A percentile compares a stretch with the other conserved stretches of the same genome.
Evolutionary conservation across 2,113 vertebrate species (phyloP).

Genomic region (Scytalopus superciliaris): DNA sequence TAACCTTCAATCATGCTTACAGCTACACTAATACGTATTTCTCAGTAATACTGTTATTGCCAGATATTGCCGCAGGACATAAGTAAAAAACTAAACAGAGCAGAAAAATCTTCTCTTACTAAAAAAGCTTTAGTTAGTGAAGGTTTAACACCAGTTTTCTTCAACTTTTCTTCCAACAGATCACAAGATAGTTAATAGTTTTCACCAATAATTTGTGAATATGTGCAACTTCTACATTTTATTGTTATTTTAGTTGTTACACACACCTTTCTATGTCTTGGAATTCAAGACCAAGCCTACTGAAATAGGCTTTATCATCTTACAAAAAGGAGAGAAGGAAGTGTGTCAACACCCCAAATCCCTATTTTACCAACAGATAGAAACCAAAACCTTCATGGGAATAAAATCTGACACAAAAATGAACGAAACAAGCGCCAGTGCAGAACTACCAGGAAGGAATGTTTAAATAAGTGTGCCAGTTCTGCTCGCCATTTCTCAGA

Average conservation of each 20-base stretch:
- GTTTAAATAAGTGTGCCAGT: neutral
- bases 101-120: neutral
- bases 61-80: neutral
- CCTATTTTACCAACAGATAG: neutral
- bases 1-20: neutral
- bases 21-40: neutral
- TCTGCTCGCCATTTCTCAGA: neutral
- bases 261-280: neutral
- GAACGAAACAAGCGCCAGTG: neutral
- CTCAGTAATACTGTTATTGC: neutral
- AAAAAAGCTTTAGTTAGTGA: neutral
- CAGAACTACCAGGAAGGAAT: neutral
- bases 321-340: neutral
- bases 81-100: neutral
- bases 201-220: neutral
- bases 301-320: neutral
- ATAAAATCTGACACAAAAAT: neutral
- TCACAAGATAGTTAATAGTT: neutral
- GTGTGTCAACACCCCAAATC: neutral
- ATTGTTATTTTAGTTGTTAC: neutral
- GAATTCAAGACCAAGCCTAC: neutral
- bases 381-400: neutral
- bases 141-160: neutral
- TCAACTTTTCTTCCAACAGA: neutral
- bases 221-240: neutral